Conservation (phyloP, 2,888 invertebrate species). For the Ecdyonurus torrentis region DNA sequence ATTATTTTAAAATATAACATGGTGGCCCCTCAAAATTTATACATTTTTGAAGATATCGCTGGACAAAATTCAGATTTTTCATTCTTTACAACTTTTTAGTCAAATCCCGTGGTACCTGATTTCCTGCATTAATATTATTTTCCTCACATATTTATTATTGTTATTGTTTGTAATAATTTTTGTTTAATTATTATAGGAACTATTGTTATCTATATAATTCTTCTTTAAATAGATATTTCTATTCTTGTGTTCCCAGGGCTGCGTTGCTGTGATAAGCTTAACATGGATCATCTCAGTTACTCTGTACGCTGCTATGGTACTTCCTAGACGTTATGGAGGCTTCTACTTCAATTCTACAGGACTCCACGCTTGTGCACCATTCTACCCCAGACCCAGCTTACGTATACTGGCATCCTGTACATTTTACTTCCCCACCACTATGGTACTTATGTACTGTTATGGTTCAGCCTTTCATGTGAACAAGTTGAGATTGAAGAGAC, state of each 20-base stretch:
- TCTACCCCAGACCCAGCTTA: slow-evolving; percentile 55
- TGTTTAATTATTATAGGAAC: too few relatives aligned
- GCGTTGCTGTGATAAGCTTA: slow-evolving; percentile 66
- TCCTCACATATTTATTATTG: too few relatives aligned
- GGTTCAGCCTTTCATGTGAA: slow-evolving; percentile 80
- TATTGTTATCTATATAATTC: too few relatives aligned
- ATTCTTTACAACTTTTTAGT: too few relatives aligned
- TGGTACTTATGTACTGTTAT: slow-evolving; percentile 84
- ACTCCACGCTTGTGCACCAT: slow-evolving; percentile 73
- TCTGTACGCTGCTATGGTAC: slow-evolving; percentile 62
- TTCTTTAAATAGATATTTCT: too few relatives aligned
- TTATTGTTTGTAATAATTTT: too few relatives aligned
- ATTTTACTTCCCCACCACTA: slow-evolving; percentile 79
- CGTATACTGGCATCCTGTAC: slow-evolving; percentile 73
- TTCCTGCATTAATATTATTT: too few relatives aligned
- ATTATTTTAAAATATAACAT: too few relatives aligned
- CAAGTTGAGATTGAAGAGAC: slow-evolving; percentile 49
- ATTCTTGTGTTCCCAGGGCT: slow-evolving; percentile 42
- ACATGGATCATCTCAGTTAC: slow-evolving; percentile 76
- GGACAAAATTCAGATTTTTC: too few relatives aligned
- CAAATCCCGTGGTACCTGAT: too few relatives aligned
- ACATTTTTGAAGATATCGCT: too few relatives aligned
- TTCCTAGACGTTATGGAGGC: slow-evolving; percentile 71
- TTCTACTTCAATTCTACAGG: slow-evolving; percentile 80
- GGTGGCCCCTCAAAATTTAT: too few relatives aligned